A percentile compares a stretch with the other conserved stretches of the same genome.
These are phyloP conservation scores for Pseudorhombus dupliciocellatus DNA, from an alignment of 2,113 vertebrate species.

Conservation along the genomic window DNA sequence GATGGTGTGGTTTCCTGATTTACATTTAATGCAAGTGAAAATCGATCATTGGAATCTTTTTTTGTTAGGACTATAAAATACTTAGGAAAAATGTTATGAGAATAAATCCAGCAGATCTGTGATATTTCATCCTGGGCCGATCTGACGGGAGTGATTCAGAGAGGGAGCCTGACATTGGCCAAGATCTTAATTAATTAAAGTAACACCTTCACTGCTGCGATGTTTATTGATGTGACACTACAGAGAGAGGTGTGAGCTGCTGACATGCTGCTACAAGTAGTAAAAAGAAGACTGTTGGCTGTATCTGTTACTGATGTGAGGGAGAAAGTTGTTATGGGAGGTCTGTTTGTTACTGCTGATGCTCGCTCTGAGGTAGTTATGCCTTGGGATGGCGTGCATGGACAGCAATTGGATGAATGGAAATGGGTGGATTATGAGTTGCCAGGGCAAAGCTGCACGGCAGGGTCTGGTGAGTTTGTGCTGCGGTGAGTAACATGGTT, in stretches of 20 bases:
- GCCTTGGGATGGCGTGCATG: constrained; percentile 4
- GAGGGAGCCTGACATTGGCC: constrained; percentile 26
- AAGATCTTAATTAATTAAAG: constrained; percentile 60
- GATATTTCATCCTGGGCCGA: neutral
- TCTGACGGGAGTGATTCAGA: neutral
- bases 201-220: constrained; percentile 59
- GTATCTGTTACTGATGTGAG: neutral
- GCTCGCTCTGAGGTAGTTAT: constrained; percentile 22
- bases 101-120: neutral
- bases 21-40: neutral
- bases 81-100: neutral
- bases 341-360: neutral
- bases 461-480: neutral
- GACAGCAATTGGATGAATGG: constrained; percentile 20
- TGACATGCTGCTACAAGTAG: neutral
- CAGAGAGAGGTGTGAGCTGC: constrained; percentile 32
- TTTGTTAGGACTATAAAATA: neutral
- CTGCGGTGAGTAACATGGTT: constrained; percentile 5
- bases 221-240: constrained; percentile 60
- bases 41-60: neutral
- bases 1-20: too few relatives aligned
- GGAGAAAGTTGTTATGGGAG: neutral
- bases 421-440: constrained; percentile 32
- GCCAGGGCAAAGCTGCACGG: constrained; percentile 23
- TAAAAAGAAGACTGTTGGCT: neutral